Conservation (phyloP, 2,888 invertebrate species). For the Blomia tropicalis region DNA sequence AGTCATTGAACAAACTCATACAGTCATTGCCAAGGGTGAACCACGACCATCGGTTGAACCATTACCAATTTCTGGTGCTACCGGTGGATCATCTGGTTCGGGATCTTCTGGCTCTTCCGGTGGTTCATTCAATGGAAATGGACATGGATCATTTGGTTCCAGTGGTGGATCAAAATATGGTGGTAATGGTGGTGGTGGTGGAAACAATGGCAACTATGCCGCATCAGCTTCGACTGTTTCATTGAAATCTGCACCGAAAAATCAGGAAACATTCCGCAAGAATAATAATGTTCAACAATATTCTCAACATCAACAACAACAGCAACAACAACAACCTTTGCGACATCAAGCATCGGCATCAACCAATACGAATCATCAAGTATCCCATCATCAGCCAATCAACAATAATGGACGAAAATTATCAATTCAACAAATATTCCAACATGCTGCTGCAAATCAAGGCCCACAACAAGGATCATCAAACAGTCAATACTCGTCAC, state of each 20-base stretch:
- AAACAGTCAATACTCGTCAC: background rate
- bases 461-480: no score
- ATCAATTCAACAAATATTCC: slow-evolving; percentile 1
- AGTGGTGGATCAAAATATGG: background rate
- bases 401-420: background rate
- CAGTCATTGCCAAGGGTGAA: slow-evolving; percentile 22
- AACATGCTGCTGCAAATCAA: background rate
- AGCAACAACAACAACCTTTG: background rate
- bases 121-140: no score
- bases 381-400: no score
- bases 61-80: background rate
- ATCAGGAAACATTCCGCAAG: background rate
- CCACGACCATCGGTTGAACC: slow-evolving; percentile 16
- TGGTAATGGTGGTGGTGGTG: background rate
- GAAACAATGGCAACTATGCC: background rate
- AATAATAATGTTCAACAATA: no score
- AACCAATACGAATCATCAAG: background rate
- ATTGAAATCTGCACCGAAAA: slow-evolving; percentile 1
- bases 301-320: background rate
- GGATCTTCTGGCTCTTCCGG: background rate
- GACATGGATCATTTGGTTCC: background rate
- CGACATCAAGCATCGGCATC: background rate
- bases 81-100: background rate
- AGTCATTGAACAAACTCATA: slow-evolving; percentile 22
- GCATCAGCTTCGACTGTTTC: slow-evolving; percentile 6